Evolutionary conservation across 2,113 vertebrate species (phyloP).

Genomic region (Anarhynchus alexandrinus): DNA sequence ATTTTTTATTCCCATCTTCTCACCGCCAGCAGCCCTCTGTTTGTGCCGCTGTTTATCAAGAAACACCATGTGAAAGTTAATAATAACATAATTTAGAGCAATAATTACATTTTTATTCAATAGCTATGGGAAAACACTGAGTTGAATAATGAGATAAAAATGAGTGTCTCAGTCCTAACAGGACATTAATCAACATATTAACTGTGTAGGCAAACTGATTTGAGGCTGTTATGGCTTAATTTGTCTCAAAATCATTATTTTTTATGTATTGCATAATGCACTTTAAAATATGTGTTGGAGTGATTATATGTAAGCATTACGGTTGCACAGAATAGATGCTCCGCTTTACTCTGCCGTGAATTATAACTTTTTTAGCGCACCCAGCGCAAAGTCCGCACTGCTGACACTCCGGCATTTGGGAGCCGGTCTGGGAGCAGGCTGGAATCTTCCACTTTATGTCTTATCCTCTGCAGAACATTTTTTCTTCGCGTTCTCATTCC

Average conservation of each 20-base stretch:
- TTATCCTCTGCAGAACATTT: fast-evolving
- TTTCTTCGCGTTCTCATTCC: fast-evolving
- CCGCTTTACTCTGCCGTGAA: neutral
- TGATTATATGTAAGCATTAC: neutral
- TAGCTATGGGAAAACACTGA: constrained; percentile 74
- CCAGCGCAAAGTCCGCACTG: neutral
- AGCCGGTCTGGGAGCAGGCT: neutral
- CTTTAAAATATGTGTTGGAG: constrained; percentile 44
- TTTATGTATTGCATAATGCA: constrained; percentile 69
- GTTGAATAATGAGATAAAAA: constrained; percentile 80
- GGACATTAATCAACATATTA: constrained; percentile 83
- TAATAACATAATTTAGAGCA: constrained; percentile 76
- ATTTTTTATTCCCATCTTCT: constrained; percentile 15
- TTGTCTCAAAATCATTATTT: constrained; percentile 78
- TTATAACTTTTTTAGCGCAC: neutral
- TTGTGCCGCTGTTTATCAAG: constrained; percentile 68
- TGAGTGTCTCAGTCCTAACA: constrained; percentile 73
- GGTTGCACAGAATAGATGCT: neutral
- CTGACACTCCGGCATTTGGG: neutral
- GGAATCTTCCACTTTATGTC: neutral
- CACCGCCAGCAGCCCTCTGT: constrained; percentile 21
- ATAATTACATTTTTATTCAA: constrained; percentile 81
- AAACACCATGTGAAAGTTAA: constrained; percentile 71
- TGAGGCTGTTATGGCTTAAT: constrained; percentile 71
- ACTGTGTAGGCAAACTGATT: constrained; percentile 76